phyloP scores from a whole-genome alignment of 2,113 vertebrate species.

The Hemiprocne comata region DNA sequence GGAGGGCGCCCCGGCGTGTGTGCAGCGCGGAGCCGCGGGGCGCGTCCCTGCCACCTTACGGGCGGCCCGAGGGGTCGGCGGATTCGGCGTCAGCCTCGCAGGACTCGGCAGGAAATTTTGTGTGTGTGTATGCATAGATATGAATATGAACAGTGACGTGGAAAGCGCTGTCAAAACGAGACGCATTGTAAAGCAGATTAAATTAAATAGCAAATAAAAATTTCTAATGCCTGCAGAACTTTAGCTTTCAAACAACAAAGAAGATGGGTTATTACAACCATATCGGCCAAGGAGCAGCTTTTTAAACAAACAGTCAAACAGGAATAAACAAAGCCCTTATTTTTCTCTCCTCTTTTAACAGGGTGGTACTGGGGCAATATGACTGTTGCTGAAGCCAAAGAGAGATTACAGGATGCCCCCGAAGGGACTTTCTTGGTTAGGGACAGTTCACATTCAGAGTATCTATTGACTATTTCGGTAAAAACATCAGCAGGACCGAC shows the following conservation, averaged over 20 bases:
- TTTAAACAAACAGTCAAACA: background rate
- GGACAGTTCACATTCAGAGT: constrained; percentile 93
- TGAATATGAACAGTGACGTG: background rate
- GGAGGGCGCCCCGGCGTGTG: background rate
- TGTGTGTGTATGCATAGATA: background rate
- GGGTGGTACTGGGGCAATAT: constrained; percentile 98
- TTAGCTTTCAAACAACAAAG: background rate
- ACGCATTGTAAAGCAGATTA: background rate
- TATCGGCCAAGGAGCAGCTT: background rate
- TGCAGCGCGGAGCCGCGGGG: background rate
- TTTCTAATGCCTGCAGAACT: background rate
- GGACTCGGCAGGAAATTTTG: background rate
- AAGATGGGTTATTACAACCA: background rate
- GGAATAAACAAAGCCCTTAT: constrained; percentile 2
- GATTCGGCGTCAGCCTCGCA: background rate
- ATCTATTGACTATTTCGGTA: constrained; percentile 94
- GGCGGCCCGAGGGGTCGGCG: background rate
- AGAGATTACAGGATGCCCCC: constrained; percentile 87
- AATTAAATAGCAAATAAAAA: background rate
- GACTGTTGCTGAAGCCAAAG: constrained; percentile 92
- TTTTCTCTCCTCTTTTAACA: constrained; percentile 67
- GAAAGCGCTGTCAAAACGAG: background rate
- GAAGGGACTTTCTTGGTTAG: constrained; percentile 95
- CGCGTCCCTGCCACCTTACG: background rate
- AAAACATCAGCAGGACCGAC: constrained; percentile 95